A percentile compares a stretch with the other conserved stretches of the same genome.
These are phyloP conservation scores for Linnaemya vulpina DNA, from an alignment of 2,888 invertebrate genomes.

Conservation along the genomic window DNA sequence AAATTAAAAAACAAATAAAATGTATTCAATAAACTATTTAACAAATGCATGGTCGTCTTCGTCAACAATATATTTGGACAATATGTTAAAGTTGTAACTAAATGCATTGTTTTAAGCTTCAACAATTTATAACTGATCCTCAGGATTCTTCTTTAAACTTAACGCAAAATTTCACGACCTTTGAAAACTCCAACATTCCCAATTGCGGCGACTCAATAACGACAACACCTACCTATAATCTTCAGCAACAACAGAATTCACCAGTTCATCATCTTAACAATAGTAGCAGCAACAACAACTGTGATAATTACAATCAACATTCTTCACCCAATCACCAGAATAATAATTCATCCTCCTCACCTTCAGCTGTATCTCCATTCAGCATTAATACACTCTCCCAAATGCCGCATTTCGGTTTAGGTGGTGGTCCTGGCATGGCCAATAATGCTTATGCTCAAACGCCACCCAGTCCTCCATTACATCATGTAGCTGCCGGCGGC, in stretches of 20 bases:
- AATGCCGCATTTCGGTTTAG: conserved; percentile 84
- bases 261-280: conserved; percentile 40
- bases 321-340: conserved; percentile 43
- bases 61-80: conserved; percentile 23
- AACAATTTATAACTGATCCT: conserved; percentile 65
- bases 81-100: conserved; percentile 67
- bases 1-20: conserved; percentile 42
- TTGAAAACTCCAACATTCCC: conserved; percentile 62
- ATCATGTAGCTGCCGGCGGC: conserved; percentile 84
- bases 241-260: conserved; percentile 51
- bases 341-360: conserved; percentile 73
- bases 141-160: conserved; percentile 69
- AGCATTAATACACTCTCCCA: conserved; percentile 66
- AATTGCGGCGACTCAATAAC: conserved; percentile 48
- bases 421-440: conserved; percentile 73
- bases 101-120: conserved; percentile 74
- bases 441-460: conserved; percentile 88
- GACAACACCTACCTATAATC: conserved; percentile 30
- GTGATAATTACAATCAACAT: conserved; percentile 58
- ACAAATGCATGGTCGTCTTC: not conserved
- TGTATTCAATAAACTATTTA: conserved; percentile 25
- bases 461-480: conserved; percentile 89
- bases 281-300: conserved; percentile 50
- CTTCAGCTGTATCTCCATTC: conserved; percentile 36
- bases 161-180: conserved; percentile 56